Percentiles rank a stretch among this genome's conserved stretches.
phyloP scores from a whole-genome alignment of 1,140 invertebrate genomes.

The Calliphora vicina region DNA sequence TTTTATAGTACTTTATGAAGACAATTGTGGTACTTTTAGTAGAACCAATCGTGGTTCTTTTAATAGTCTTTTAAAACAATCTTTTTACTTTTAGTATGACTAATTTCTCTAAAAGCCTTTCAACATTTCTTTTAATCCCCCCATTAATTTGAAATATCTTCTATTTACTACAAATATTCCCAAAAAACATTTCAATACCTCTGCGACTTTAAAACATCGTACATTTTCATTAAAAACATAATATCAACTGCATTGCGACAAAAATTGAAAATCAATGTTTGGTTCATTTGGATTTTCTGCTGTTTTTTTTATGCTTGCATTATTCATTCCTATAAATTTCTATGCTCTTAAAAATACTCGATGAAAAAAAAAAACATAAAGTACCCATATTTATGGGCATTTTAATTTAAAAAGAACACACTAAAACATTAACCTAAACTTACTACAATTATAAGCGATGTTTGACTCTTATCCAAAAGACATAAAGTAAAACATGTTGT shows the following conservation, averaged over 20 bases:
- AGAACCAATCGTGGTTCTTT: no score
- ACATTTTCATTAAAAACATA: background rate
- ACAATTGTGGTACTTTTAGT: no score
- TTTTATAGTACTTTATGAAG: no score
- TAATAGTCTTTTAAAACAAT: no score
- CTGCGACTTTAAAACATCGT: no score
- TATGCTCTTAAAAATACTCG: background rate
- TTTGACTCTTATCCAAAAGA: constrained; percentile 34
- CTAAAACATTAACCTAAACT: constrained; percentile 25
- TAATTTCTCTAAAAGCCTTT: no score
- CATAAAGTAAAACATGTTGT: constrained; percentile 23
- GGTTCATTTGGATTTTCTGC: background rate
- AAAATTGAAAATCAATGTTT: constrained; percentile 10
- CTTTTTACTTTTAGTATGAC: no score
- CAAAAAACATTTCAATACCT: no score
- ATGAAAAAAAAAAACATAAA: background rate
- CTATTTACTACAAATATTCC: no score
- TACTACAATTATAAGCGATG: constrained; percentile 31
- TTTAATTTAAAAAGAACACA: constrained; percentile 26
- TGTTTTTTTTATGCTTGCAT: background rate
- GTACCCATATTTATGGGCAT: background rate
- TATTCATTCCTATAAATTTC: constrained; percentile 13
- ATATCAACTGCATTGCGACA: constrained; percentile 21
- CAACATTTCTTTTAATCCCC: no score
- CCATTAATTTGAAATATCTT: no score